Conservation (phyloP, 2,113 vertebrate species). For the Nothocercus nigrocapillus region DNA sequence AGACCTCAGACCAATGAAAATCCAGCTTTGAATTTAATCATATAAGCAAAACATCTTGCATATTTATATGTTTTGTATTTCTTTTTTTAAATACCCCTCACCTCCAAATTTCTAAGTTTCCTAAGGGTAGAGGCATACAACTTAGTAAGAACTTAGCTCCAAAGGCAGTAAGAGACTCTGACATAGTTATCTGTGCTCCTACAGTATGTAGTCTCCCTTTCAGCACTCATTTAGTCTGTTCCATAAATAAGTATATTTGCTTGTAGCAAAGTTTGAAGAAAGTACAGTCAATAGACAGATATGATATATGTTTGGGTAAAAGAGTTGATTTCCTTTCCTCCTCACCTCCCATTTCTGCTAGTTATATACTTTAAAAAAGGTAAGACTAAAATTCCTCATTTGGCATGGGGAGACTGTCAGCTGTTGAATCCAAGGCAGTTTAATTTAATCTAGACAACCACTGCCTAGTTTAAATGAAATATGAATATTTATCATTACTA, state of each 20-base stretch:
- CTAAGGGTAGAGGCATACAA: neutral
- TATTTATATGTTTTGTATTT: neutral
- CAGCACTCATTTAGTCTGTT: constrained; percentile 28
- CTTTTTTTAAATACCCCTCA: neutral
- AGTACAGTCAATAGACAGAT: constrained; percentile 23
- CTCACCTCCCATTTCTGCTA: neutral
- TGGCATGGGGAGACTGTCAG: constrained; percentile 58
- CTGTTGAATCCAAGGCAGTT: constrained; percentile 58
- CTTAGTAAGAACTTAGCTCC: constrained; percentile 33
- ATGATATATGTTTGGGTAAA: constrained; percentile 13
- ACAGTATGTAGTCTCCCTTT: constrained; percentile 61
- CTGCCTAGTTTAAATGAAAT: constrained; percentile 63
- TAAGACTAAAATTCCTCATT: constrained; percentile 39
- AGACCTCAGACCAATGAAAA: neutral
- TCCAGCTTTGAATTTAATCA: neutral
- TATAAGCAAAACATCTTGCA: neutral
- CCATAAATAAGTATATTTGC: constrained; percentile 48
- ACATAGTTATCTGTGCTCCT: constrained; percentile 27
- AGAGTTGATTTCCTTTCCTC: neutral
- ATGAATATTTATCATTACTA: constrained; percentile 66
- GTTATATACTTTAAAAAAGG: constrained; percentile 32
- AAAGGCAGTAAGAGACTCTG: constrained; percentile 15
- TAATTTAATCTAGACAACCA: constrained; percentile 57
- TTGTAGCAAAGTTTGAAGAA: constrained; percentile 35
- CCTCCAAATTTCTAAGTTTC: neutral